Evolutionary conservation across 2,113 vertebrate genomes (phyloP).

Genomic region (Oryzias melastigma): DNA sequence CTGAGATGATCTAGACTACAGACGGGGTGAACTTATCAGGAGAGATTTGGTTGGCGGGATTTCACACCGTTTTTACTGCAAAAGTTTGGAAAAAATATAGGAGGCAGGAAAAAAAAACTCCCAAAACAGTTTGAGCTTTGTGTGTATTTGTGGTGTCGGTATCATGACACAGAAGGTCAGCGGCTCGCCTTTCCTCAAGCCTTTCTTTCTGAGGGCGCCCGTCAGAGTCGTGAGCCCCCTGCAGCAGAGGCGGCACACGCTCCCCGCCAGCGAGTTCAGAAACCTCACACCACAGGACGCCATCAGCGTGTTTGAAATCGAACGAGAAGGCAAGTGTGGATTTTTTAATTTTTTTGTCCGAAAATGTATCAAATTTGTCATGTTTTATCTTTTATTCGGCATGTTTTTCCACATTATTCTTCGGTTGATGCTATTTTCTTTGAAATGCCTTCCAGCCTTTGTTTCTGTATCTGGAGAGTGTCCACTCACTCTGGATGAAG

Average conservation of each 20-base stretch:
- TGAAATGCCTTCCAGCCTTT: conserved; percentile 64
- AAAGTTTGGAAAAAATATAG: neutral
- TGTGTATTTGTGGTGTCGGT: neutral
- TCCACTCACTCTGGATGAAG: conserved; percentile 77
- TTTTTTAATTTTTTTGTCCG: neutral
- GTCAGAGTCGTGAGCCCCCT: conserved; percentile 47
- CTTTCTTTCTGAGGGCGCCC: conserved; percentile 70
- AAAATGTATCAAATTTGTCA: neutral
- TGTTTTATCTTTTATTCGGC: no score
- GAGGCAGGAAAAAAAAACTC: neutral
- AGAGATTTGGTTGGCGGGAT: neutral
- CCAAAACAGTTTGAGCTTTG: neutral
- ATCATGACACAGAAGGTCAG: conserved; percentile 69
- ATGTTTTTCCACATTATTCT: neutral
- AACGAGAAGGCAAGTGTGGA: conserved; percentile 73
- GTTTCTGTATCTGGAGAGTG: conserved; percentile 81
- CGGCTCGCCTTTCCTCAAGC: conserved; percentile 70
- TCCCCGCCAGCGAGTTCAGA: conserved; percentile 81
- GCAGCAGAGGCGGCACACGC: conserved; percentile 74
- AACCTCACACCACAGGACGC: conserved; percentile 80
- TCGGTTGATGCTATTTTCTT: conserved; percentile 2
- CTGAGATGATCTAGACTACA: conserved; percentile 14
- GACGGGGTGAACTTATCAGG: conserved; percentile 10
- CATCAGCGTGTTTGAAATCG: conserved; percentile 82
- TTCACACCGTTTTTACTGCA: neutral